Conservation (phyloP, 2,797 vertebrate species). For the Myripristis jacobus region DNA sequence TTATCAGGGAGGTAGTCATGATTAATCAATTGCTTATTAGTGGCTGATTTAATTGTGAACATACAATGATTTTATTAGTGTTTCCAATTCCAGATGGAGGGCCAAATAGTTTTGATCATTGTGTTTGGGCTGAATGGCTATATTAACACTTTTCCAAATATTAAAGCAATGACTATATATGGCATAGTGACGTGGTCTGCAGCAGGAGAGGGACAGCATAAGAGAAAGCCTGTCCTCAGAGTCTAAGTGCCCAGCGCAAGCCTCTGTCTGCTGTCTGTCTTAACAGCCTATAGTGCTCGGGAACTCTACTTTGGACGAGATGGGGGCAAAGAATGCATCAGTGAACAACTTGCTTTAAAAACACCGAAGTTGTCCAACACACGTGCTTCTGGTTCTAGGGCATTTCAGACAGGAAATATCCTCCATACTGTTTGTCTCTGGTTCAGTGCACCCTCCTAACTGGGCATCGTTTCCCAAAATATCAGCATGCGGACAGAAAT, state of each 20-base stretch:
- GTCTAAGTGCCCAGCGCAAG: conserved; percentile 27
- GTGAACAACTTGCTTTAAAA: conserved; percentile 60
- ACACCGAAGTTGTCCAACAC: conserved; percentile 48
- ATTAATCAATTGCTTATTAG: conserved; percentile 71
- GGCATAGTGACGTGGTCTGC: conserved; percentile 32
- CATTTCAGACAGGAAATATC: conserved; percentile 56
- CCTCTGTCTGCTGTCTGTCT: conserved; percentile 30
- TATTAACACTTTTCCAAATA: conserved; percentile 54
- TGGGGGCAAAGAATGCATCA: conserved; percentile 43
- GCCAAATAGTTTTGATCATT: conserved; percentile 58
- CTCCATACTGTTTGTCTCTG: conserved; percentile 57
- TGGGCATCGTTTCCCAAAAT: conserved; percentile 71
- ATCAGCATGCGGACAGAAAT: conserved; percentile 80
- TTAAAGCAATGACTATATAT: conserved; percentile 53
- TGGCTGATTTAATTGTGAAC: conserved; percentile 67
- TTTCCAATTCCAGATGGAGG: conserved; percentile 62
- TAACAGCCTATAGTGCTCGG: conserved; percentile 39
- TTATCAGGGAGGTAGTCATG: conserved; percentile 63
- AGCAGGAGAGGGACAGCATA: conserved; percentile 41
- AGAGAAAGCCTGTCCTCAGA: conserved; percentile 45
- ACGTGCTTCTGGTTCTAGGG: conserved; percentile 64
- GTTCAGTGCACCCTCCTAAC: conserved; percentile 67
- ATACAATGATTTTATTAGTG: conserved; percentile 59
- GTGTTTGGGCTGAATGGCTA: conserved; percentile 54
- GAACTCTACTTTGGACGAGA: conserved; percentile 43